A percentile compares a stretch with the other conserved stretches of the same genome.
Conservation (phyloP, 2,888 invertebrate species). For the Parnassius orleans region DNA sequence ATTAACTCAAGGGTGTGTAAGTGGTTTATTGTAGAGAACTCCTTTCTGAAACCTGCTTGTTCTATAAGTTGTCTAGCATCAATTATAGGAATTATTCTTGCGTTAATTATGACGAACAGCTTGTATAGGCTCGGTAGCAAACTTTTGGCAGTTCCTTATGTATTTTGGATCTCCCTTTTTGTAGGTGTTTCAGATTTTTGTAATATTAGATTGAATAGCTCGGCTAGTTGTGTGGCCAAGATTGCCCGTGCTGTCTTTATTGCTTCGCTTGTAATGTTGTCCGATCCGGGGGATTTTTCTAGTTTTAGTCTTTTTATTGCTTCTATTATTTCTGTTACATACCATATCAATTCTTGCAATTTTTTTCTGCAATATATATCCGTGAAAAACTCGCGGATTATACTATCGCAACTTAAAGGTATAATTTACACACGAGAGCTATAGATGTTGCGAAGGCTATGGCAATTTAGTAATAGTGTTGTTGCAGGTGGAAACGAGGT, state of each 20-base stretch:
- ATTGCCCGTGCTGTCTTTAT: constrained; percentile 15
- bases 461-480: too few species aligned
- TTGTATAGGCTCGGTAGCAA: constrained; percentile 29
- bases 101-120: constrained; percentile 23
- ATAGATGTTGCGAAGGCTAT: too few species aligned
- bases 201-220: constrained; percentile 29
- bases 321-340: constrained; percentile 11
- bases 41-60: constrained; percentile 23
- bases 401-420: too few species aligned
- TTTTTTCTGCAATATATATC: too few species aligned
- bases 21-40: constrained; percentile 26
- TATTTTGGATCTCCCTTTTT: constrained; percentile 27
- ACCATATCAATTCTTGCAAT: too few species aligned
- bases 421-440: too few species aligned
- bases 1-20: constrained; percentile 27
- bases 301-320: constrained; percentile 20
- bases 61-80: constrained; percentile 30
- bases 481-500: too few species aligned
- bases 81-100: constrained; percentile 11
- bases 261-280: constrained; percentile 23
- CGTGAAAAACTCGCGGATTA: too few species aligned
- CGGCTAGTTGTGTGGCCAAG: constrained; percentile 12
- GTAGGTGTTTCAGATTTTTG: constrained; percentile 22
- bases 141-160: constrained; percentile 30
- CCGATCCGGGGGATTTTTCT: constrained; percentile 25